Evolutionary conservation across 2,888 invertebrate species (phyloP).

Genomic region (Ashinkailepas kermadecensis): DNA sequence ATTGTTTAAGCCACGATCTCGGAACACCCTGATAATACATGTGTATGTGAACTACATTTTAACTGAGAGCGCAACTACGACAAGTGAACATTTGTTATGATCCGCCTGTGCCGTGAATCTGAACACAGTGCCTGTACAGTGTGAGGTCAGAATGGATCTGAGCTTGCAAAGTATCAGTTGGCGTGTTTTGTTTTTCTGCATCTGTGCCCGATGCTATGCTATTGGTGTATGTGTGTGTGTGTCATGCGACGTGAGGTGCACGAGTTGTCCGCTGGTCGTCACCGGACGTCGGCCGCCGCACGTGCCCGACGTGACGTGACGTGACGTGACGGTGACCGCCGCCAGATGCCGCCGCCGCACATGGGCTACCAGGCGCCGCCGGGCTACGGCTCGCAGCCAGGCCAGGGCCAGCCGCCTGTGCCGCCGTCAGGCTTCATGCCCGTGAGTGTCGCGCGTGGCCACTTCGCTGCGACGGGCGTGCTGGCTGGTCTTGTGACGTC

Average conservation of each 20-base stretch:
- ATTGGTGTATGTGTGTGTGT: not conserved
- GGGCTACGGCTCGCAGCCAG: not conserved
- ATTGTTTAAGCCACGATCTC: too few species aligned
- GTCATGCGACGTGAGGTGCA: not conserved
- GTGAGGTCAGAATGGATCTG: not conserved
- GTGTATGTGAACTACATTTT: too few species aligned
- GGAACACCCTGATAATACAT: too few species aligned
- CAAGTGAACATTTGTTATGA: too few species aligned
- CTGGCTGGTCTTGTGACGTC: too few species aligned
- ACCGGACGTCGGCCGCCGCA: not conserved
- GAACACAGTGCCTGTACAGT: too few species aligned
- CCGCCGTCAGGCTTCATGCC: not conserved
- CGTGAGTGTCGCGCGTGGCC: not conserved
- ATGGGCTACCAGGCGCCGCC: constrained; percentile 13
- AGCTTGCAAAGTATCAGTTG: not conserved
- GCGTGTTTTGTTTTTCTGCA: not conserved
- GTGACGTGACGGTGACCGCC: not conserved
- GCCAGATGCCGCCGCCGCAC: constrained; percentile 10
- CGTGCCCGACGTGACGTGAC: not conserved
- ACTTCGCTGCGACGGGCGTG: too few species aligned
- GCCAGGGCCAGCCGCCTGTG: not conserved
- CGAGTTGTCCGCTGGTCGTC: too few species aligned
- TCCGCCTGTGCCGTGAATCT: too few species aligned
- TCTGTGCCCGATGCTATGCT: not conserved
- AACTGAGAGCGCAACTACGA: too few species aligned